Percentiles rank a stretch among this genome's conserved stretches.
Evolutionary conservation across 2,113 vertebrate species (phyloP).

Genomic region (Zosterops borbonicus): DNA sequence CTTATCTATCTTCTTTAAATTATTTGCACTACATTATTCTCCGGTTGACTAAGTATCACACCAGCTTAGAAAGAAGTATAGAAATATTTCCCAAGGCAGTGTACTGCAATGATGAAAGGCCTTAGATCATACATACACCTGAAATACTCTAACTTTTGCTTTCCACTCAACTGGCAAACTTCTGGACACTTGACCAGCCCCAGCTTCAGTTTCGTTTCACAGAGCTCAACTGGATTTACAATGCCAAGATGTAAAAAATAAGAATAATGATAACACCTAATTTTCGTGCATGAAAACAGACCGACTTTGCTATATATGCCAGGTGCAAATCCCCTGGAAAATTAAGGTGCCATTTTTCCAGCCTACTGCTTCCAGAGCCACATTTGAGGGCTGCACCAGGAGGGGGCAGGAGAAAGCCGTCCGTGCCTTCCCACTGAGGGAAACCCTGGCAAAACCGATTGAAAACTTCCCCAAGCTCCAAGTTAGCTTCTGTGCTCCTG

Average conservation of each 20-base stretch:
- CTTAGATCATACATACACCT: not conserved
- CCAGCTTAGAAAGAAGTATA: not conserved
- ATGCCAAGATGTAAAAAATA: not conserved
- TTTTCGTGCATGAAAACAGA: not conserved
- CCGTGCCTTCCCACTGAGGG: not conserved
- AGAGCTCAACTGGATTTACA: not conserved
- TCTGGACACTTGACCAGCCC: not conserved
- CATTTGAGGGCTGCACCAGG: constrained; percentile 52
- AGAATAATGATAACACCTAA: not conserved
- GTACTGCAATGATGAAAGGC: not conserved
- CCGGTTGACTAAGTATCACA: not conserved
- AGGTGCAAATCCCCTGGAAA: not conserved
- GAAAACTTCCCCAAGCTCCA: constrained; percentile 46
- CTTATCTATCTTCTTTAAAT: not conserved
- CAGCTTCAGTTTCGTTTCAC: not conserved
- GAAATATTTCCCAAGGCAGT: not conserved
- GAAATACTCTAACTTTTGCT: not conserved
- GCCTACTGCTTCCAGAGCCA: not conserved
- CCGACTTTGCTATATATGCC: not conserved
- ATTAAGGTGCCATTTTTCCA: constrained; percentile 25
- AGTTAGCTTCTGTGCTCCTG: constrained; percentile 52
- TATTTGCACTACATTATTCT: not conserved
- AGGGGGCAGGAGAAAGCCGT: constrained; percentile 66
- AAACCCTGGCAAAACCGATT: constrained; percentile 29
- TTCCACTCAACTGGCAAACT: not conserved